Base-by-base conservation (phyloP, 2,113 vertebrate species). In the Xenopus laevis region DNA sequence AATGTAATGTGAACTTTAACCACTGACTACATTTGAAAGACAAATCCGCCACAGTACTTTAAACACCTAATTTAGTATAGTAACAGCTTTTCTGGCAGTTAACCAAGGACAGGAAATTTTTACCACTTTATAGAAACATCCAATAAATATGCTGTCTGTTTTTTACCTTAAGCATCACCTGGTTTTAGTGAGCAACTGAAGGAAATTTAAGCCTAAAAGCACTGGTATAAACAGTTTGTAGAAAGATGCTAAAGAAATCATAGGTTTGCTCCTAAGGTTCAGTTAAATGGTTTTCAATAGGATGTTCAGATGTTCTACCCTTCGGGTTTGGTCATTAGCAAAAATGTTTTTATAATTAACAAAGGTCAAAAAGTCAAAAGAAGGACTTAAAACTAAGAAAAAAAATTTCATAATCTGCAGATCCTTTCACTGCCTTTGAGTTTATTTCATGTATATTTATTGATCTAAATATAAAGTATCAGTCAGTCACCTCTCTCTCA, bases 61-160 rank as follows among this genome's bases (percentile, higher is more conserved):
- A 85, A 89, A 85, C 74, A 85, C 85, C 71, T 86, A 82, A 79
- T 86, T 86, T 83, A 85, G 81, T 76, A 71, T 75, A 86, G 77
- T 82, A 85, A 79, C 81, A 82, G 75, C 79, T 86, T 86, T 85
- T 65, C 85, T 85, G 83, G 81, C 81, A 83, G 67, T 72, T 81
- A 15, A 52, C 67, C 59, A 81, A 60, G 78, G 57, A 46, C 47
- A 55, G 0, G 81, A 87, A 90, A 85, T 68, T 78, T 65, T 30
- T 78, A 74, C 83, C 81, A 80, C 68, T 78, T 87, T 87, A 81
- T 82, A 87, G 81, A n/a, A 86, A 79, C 79, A 82, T 76, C 73
- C 84, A 83, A 86, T 79, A 79, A 85, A 86, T 90, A 66, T 5
- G 15, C 77, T 82, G 65, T 79, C 74, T 81, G 60, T 78, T 72